Percentiles rank a stretch among this genome's conserved stretches.
phyloP scores from a whole-genome alignment of 2,888 invertebrate genomes.

The Nesidiocoris tenuis region DNA sequence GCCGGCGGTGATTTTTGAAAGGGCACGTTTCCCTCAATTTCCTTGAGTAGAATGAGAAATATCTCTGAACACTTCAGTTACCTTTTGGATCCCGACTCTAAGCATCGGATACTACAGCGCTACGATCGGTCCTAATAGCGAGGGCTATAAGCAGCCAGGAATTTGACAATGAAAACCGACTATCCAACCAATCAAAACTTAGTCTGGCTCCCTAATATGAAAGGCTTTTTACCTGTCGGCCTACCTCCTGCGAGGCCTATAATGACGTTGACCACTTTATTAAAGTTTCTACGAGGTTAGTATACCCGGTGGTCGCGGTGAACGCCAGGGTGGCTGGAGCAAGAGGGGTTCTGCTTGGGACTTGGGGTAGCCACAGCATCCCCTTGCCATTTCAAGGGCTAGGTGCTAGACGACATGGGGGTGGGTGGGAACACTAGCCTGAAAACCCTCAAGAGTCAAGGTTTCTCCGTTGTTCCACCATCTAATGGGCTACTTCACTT shows the following conservation, averaged over 20 bases:
- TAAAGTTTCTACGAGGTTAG: constrained; percentile 38
- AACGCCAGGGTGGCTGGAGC: not conserved
- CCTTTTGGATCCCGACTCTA: too few relatives aligned
- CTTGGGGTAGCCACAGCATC: not conserved
- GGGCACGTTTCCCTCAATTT: too few relatives aligned
- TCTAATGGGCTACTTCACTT: constrained; percentile 40
- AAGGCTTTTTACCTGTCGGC: constrained; percentile 24
- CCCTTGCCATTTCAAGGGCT: not conserved
- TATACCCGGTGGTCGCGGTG: not conserved
- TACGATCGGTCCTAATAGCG: too few relatives aligned
- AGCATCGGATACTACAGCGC: too few relatives aligned
- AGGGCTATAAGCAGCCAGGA: too few relatives aligned
- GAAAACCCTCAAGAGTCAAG: constrained; percentile 6
- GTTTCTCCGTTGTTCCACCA: constrained; percentile 9
- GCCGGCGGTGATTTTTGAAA: too few relatives aligned
- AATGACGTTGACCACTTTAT: constrained; percentile 38
- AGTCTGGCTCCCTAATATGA: not conserved
- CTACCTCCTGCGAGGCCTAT: not conserved
- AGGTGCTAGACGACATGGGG: not conserved
- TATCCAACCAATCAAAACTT: constrained; percentile 18
- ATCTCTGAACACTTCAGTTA: too few relatives aligned
- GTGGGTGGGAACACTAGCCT: constrained; percentile 6
- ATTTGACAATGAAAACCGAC: constrained; percentile 8
- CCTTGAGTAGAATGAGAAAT: too few relatives aligned
- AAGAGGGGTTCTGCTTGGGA: not conserved